These are phyloP conservation scores for Drosophila kohkoa DNA, from an alignment of 1,140 invertebrate species.

Conservation along the genomic window DNA sequence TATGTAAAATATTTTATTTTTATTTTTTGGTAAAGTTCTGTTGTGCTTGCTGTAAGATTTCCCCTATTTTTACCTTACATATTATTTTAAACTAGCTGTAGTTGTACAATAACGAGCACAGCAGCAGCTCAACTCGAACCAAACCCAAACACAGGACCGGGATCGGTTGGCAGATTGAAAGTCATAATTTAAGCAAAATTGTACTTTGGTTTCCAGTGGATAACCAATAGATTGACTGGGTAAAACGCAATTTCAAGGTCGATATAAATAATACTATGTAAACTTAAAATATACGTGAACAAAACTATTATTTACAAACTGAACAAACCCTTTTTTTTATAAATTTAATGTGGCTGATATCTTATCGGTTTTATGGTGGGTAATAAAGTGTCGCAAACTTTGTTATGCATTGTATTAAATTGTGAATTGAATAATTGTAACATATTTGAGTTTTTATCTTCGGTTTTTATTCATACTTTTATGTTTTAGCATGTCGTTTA, in stretches of 20 bases:
- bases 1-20: slow-evolving; percentile 18
- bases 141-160: slow-evolving; percentile 13
- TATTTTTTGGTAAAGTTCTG: slow-evolving; percentile 37
- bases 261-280: slow-evolving; percentile 68
- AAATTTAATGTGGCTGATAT: too few species aligned
- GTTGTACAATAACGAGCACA: slow-evolving; percentile 70
- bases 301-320: slow-evolving; percentile 56
- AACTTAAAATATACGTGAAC: slow-evolving; percentile 74
- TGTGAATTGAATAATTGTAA: slow-evolving; percentile 1
- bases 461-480: slow-evolving; percentile 17
- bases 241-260: slow-evolving; percentile 72
- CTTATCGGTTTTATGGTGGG: too few species aligned
- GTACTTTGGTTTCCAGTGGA: slow-evolving; percentile 72
- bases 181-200: slow-evolving; percentile 73
- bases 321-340: slow-evolving; percentile 7
- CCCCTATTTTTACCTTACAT: slow-evolving; percentile 74
- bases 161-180: slow-evolving; percentile 33
- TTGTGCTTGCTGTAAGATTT: slow-evolving; percentile 75
- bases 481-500: slow-evolving; percentile 2
- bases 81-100: slow-evolving; percentile 73
- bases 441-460: neutral
- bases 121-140: slow-evolving; percentile 29
- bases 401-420: neutral
- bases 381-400: too few species aligned
- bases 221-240: slow-evolving; percentile 68